Evolutionary conservation across 92 coral and sea anemone genomes (phyloP), one percentile per base, ranked within the genome.

Genomic region (Plumapathes pennacea): DNA sequence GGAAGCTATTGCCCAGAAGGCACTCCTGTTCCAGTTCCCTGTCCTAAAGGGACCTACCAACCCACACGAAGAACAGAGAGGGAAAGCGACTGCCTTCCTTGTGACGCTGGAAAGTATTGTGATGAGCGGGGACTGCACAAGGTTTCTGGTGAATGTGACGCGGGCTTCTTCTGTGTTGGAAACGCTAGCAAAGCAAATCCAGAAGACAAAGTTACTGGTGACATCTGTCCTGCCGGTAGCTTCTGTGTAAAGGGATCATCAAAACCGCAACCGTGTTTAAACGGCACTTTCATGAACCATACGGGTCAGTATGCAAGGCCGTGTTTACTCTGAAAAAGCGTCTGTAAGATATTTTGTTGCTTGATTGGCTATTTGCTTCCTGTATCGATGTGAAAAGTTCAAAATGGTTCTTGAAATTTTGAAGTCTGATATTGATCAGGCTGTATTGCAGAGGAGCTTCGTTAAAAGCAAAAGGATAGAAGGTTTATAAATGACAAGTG

Each of bases 1-100:
- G 99, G 99, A n/a, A 89, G 87, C 73, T 94, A 84, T 76, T 94
- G 99, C 42, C 96, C 96, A 14, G 83, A 67, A 28, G 99, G 99
- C 32, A 84, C 95, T 25, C 94, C 99, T 31, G 33, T 67, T 19
- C 99, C 99, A 21, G 77, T 84, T 13, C 69, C 53, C 26, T 94
- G 99, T 42, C 90, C 88, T 5, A 79, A 89, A 43, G 99, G 99
- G 15, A 69, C 95, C 17, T 88, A 88, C 55, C 89, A 94, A 37
- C 99, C 99, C 5, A 52, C 75, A 58, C 58, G 76, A 26, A 82
- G 97, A n/a, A 94, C 81, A 67, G 80, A 67, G 28, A 62, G 67
- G 49, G 57, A 46, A 0, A 77, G 57, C 2, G 96, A 94, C 64
- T 94, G 99, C 60, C 81, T 88, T 7, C 49, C 82, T 3, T 94